A percentile compares a stretch with the other conserved stretches of the same genome.
Conservation (phyloP, 1,140 invertebrate genomes). For the Amphibalanus amphitrite region DNA sequence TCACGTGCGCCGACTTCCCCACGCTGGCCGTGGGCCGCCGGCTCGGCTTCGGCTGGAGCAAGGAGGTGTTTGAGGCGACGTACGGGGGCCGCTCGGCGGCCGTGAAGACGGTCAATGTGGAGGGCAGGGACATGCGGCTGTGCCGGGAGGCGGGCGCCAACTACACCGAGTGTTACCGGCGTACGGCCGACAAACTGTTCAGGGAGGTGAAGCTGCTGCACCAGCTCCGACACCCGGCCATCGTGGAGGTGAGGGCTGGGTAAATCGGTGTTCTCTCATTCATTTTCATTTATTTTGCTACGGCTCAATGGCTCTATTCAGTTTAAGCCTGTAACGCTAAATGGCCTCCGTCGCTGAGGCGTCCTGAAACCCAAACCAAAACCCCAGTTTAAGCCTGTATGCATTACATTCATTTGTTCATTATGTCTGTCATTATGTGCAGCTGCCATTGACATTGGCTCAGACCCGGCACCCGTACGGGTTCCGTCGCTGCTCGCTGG, state of each 20-base stretch:
- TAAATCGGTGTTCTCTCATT: too few relatives aligned
- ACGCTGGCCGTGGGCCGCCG: neutral
- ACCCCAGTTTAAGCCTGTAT: too few relatives aligned
- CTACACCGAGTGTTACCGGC: neutral
- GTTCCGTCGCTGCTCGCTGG: too few relatives aligned
- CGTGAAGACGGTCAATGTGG: slow-evolving; percentile 30
- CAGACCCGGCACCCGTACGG: too few relatives aligned
- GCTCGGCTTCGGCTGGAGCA: slow-evolving; percentile 28
- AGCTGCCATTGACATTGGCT: too few relatives aligned
- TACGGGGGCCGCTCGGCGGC: slow-evolving; percentile 24
- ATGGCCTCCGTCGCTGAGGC: too few relatives aligned
- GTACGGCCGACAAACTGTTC: neutral
- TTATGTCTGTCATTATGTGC: too few relatives aligned
- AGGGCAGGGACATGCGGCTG: slow-evolving; percentile 26
- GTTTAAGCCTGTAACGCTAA: too few relatives aligned
- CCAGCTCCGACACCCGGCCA: neutral
- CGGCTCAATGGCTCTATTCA: too few relatives aligned
- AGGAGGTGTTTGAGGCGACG: slow-evolving; percentile 28
- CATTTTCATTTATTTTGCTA: too few relatives aligned
- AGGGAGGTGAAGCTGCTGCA: neutral
- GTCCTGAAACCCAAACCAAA: too few relatives aligned
- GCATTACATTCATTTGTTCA: too few relatives aligned
- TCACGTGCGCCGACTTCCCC: neutral
- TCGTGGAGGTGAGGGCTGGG: neutral
- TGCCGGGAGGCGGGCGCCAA: slow-evolving; percentile 21